Evolutionary conservation across 2,888 invertebrate species (phyloP).

Genomic region (Yponomeuta malinellus): DNA sequence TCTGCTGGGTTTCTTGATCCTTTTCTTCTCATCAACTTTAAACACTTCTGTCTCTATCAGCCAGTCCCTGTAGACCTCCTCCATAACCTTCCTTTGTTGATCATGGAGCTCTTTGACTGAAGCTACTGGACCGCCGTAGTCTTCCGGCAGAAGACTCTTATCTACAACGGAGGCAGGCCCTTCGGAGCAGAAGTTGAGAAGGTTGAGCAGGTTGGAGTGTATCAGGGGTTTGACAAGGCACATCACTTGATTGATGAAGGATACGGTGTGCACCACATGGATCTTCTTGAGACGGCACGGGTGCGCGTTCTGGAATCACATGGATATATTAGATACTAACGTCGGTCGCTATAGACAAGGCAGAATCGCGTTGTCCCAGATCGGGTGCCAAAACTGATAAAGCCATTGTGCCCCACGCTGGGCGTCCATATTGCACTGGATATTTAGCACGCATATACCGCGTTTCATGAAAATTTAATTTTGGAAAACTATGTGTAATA

Average conservation of each 20-base stretch:
- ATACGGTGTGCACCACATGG: slow-evolving; percentile 79
- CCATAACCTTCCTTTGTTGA: slow-evolving; percentile 72
- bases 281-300: slow-evolving; percentile 79
- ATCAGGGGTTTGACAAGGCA: slow-evolving; percentile 79
- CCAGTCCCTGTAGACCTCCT: slow-evolving; percentile 74
- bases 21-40: slow-evolving; percentile 68
- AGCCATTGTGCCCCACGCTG: neutral
- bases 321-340: neutral
- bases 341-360: neutral
- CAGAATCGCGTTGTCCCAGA: neutral
- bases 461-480: no score
- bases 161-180: slow-evolving; percentile 68
- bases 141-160: slow-evolving; percentile 62
- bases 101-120: slow-evolving; percentile 72
- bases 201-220: slow-evolving; percentile 76
- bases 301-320: slow-evolving; percentile 76
- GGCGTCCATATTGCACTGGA: neutral
- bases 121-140: slow-evolving; percentile 78
- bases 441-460: neutral
- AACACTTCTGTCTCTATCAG: slow-evolving; percentile 75
- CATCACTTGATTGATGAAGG: slow-evolving; percentile 82
- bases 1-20: slow-evolving; percentile 63
- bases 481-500: no score
- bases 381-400: neutral
- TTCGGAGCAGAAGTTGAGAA: slow-evolving; percentile 75